Conservation (phyloP, 2,797 vertebrate genomes). For the Microchirus variegatus region DNA sequence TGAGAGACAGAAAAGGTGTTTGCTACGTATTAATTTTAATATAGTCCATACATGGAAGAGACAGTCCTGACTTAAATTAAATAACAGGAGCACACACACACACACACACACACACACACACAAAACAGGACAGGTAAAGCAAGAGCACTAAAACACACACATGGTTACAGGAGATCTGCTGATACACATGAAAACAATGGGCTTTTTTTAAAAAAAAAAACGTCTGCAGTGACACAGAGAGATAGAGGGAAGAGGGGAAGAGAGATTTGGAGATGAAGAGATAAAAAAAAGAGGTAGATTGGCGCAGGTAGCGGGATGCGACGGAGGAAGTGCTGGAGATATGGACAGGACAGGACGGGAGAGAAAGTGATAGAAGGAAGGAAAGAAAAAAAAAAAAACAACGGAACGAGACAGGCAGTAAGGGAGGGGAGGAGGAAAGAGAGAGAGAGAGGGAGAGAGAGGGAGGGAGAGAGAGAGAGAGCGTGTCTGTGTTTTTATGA, state of each 20-base stretch:
- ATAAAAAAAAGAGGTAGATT: conserved; percentile 77
- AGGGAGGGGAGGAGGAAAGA: conserved; percentile 67
- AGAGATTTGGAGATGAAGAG: conserved; percentile 81
- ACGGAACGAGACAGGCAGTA: conserved; percentile 77
- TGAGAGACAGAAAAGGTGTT: conserved; percentile 63
- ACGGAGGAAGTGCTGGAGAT: conserved; percentile 79
- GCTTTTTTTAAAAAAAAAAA: conserved; percentile 75
- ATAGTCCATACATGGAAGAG: not conserved
- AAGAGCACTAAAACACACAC: conserved; percentile 53
- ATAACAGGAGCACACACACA: too few relatives aligned
- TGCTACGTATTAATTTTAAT: conserved; percentile 52
- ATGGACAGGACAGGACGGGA: conserved; percentile 64
- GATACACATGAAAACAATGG: conserved; percentile 81
- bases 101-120: not conserved
- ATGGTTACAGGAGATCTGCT: conserved; percentile 69
- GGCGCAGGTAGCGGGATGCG: conserved; percentile 73
- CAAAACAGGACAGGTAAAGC: conserved; percentile 49
- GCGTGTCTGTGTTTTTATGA: conserved; percentile 85
- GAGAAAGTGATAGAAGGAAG: conserved; percentile 80
- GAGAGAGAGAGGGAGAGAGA: conserved; percentile 27
- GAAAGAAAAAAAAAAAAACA: conserved; percentile 66
- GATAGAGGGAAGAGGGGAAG: conserved; percentile 64
- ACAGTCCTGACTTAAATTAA: too few relatives aligned
- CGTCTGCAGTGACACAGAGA: conserved; percentile 57
- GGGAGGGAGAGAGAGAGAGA: conserved; percentile 44